These are phyloP conservation scores for Caenorhabditis wallacei DNA, from an alignment of 2,888 invertebrate genomes.

Conservation along the genomic window DNA sequence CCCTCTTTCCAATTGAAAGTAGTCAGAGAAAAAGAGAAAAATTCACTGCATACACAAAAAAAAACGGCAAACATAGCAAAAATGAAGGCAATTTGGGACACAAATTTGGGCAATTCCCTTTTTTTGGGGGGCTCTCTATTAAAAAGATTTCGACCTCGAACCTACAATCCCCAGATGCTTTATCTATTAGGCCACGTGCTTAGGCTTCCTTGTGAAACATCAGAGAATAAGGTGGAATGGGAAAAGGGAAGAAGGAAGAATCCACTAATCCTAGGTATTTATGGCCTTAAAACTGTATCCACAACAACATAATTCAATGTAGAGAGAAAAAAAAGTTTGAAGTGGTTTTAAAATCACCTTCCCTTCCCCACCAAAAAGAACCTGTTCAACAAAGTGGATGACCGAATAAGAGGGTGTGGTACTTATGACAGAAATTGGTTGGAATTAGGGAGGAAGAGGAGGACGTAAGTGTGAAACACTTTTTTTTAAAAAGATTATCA, in stretches of 20 bases:
- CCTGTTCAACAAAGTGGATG: background rate
- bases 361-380: background rate
- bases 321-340: background rate
- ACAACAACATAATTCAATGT: background rate
- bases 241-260: background rate
- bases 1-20: background rate
- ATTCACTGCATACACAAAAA: conserved; percentile 7
- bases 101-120: conserved; percentile 42
- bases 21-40: conserved; percentile 5
- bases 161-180: conserved; percentile 75
- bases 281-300: background rate
- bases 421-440: background rate
- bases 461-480: background rate
- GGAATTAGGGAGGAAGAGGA: background rate
- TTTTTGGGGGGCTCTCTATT: background rate
- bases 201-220: too few relatives aligned
- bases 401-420: conserved; percentile 3
- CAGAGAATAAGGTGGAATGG: too few relatives aligned
- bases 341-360: background rate
- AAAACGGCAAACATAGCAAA: conserved; percentile 19
- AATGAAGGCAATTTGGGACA: conserved; percentile 30
- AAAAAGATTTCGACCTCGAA: conserved; percentile 70
- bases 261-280: background rate
- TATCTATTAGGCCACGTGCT: conserved; percentile 78
- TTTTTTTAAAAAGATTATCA: too few relatives aligned